These are phyloP conservation scores for human (Homo sapiens) DNA, from an alignment of 2,113 vertebrate genomes.

Conservation along the genomic window DNA sequence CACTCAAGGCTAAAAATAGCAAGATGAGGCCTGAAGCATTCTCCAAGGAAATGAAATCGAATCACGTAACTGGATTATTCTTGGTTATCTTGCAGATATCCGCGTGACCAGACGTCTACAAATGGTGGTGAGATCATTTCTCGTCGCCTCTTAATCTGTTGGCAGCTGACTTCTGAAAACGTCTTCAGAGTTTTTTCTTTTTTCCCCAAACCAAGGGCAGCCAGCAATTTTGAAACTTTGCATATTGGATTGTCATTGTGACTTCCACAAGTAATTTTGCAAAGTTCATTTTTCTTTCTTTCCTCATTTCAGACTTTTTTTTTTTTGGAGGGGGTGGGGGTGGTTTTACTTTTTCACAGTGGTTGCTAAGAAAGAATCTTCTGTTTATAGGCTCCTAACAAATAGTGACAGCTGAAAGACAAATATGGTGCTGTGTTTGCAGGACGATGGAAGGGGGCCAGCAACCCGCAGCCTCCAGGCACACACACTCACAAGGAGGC, in stretches of 20 bases:
- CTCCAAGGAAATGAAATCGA: constrained; percentile 48
- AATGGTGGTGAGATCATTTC: constrained; percentile 66
- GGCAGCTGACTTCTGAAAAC: constrained; percentile 33
- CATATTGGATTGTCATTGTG: background rate
- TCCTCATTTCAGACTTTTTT: background rate
- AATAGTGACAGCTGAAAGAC: constrained; percentile 84
- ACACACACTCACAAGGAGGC: constrained; percentile 70
- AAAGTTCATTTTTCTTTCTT: constrained; percentile 40
- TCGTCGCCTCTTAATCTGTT: constrained; percentile 46
- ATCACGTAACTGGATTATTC: constrained; percentile 63
- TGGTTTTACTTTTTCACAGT: constrained; percentile 65
- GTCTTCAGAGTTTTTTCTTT: background rate
- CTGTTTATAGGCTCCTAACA: constrained; percentile 82
- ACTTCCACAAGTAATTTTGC: background rate
- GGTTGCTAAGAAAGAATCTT: constrained; percentile 82
- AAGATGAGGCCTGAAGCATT: constrained; percentile 19
- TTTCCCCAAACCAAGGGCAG: background rate
- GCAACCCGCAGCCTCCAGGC: constrained; percentile 71
- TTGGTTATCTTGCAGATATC: constrained; percentile 74
- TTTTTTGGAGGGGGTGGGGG: background rate
- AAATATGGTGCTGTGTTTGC: constrained; percentile 81
- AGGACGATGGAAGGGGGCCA: constrained; percentile 79
- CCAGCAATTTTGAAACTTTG: constrained; percentile 15
- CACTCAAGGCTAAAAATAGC: constrained; percentile 51
- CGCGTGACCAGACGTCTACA: constrained; percentile 68